Conservation (phyloP, 2,888 invertebrate genomes). For the Drosophila mimetica region DNA sequence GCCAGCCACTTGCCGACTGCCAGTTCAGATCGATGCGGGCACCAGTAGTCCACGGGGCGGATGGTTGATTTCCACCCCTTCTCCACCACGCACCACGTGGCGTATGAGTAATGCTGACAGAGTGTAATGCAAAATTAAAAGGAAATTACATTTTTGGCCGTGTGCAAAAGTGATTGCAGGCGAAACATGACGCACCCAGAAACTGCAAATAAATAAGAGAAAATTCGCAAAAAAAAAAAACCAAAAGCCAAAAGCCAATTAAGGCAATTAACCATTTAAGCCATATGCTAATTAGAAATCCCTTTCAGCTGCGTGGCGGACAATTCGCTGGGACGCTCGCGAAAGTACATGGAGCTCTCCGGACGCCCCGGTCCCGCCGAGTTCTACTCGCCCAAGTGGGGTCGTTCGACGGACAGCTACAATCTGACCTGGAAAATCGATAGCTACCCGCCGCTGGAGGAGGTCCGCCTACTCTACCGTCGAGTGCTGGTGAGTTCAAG, state of each 20-base stretch:
- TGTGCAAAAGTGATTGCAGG: conserved; percentile 19
- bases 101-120: conserved; percentile 49
- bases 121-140: conserved; percentile 49
- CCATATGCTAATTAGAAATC: conserved; percentile 8
- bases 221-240: no score
- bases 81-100: background rate
- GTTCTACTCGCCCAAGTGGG: conserved; percentile 88
- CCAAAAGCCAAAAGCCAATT: conserved; percentile 29
- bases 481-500: conserved; percentile 87
- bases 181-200: conserved; percentile 29
- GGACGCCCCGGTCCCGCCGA: conserved; percentile 89
- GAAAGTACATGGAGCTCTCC: conserved; percentile 89
- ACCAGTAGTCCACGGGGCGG: background rate
- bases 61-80: background rate
- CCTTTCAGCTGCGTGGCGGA: conserved; percentile 88
- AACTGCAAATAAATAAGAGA: background rate
- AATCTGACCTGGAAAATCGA: conserved; percentile 89
- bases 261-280: conserved; percentile 37
- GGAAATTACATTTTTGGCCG: conserved; percentile 47
- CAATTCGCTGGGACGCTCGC: conserved; percentile 88
- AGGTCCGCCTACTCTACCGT: conserved; percentile 89
- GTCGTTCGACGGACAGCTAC: conserved; percentile 87
- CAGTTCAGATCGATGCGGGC: conserved; percentile 37
- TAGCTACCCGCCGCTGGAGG: conserved; percentile 89
- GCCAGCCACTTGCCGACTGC: conserved; percentile 32